Evolutionary conservation across 2,797 vertebrate genomes (phyloP).

Genomic region (Falco peregrinus): DNA sequence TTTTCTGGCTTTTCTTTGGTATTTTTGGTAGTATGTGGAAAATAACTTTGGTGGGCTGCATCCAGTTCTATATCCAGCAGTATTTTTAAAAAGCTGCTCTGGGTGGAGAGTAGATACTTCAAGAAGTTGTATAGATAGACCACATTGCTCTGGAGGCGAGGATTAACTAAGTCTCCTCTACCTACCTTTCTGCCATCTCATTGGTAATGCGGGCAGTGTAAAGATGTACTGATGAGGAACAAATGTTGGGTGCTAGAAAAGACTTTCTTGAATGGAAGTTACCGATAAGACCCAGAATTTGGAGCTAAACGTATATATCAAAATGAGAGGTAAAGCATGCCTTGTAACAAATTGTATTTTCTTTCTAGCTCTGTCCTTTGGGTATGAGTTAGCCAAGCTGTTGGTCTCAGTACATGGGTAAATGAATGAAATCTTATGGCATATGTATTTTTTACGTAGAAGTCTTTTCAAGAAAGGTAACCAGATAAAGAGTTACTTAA

Average conservation of each 20-base stretch:
- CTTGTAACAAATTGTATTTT: background rate
- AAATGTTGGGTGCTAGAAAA: background rate
- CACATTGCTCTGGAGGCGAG: background rate
- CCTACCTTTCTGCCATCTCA: background rate
- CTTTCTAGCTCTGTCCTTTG: background rate
- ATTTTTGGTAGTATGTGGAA: background rate
- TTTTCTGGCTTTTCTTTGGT: background rate
- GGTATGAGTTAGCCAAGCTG: background rate
- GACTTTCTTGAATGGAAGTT: background rate
- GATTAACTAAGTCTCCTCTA: background rate
- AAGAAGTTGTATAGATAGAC: background rate
- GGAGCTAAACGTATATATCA: background rate
- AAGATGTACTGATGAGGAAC: background rate
- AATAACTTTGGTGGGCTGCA: background rate
- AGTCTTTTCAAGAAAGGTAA: slow-evolving; percentile 54
- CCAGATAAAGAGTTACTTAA: slow-evolving; percentile 34
- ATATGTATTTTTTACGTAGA: slow-evolving; percentile 23
- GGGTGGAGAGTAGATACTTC: background rate
- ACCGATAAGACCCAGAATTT: background rate
- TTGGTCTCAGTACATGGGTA: background rate
- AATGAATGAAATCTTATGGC: slow-evolving; percentile 26
- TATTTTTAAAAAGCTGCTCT: background rate
- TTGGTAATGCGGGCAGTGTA: background rate
- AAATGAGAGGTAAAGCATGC: background rate
- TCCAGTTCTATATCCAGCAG: background rate